A percentile compares a stretch with the other conserved stretches of the same genome.
Conservation (phyloP, 2,797 vertebrate species). For the Danio kyathit region DNA sequence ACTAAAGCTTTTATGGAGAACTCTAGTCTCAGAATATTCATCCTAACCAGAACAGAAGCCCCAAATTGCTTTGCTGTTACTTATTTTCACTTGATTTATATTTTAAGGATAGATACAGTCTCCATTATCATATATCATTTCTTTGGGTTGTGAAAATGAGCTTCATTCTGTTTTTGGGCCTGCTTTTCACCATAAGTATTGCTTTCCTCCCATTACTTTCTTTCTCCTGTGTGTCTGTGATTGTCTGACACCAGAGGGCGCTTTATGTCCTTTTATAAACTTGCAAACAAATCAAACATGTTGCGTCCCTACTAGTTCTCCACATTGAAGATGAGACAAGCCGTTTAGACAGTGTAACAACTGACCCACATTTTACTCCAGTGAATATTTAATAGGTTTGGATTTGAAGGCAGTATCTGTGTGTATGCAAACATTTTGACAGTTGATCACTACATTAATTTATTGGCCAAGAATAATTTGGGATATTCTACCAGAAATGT, state of each 20-base stretch:
- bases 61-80: not conserved
- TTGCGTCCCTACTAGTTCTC: not conserved
- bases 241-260: conserved; percentile 56
- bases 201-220: not conserved
- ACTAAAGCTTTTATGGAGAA: too few species aligned
- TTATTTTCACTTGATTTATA: not conserved
- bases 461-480: not conserved
- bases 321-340: not conserved
- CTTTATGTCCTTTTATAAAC: conserved; percentile 34
- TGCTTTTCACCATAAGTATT: not conserved
- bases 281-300: not conserved
- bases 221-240: not conserved
- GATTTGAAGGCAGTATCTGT: not conserved
- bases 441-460: not conserved
- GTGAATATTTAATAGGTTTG: not conserved
- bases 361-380: not conserved
- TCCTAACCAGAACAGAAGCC: not conserved
- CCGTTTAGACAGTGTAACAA: not conserved
- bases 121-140: not conserved
- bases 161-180: not conserved
- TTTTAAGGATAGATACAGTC: not conserved
- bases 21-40: not conserved
- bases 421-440: not conserved
- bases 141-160: not conserved
- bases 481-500: too few species aligned